Evolutionary conservation across 2,888 invertebrate species (phyloP), one percentile per base, ranked within the genome.

Genomic region (Agrotis puta): DNA sequence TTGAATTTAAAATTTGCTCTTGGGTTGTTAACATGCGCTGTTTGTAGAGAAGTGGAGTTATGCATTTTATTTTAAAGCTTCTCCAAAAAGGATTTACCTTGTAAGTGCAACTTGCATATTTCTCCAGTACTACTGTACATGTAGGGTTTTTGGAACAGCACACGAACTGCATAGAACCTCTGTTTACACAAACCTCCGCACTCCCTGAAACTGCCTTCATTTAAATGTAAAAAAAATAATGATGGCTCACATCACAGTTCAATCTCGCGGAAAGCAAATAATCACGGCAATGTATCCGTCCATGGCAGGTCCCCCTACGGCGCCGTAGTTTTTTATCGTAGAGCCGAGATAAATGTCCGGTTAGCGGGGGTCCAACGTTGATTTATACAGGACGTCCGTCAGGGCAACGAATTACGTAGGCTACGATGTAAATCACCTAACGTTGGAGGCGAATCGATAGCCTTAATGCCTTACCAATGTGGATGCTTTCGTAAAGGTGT

Each of bases 351-450:
- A 94, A 95, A 95, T 95, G 94, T 93, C 93, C 94, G 95, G 95
- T 94, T 94, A 94, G 92, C 92, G 89, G 92, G 94, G 95, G 94
- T 91, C 92, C 94, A 93, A 92, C 94, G 92, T 95, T 95, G 95
- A 95, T 95, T 95, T 95, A 95, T 95, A 91, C 90, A 82, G 92
- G 87, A 88, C 91, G 95, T 95, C 95, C 92, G 91, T 94, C 95
- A 94, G 94, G 87, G 81, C 92, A 92, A 94, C 94, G 94, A 94
- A 95, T 95, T 95, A 95, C 95, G 88, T 88, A 92, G 92, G 91
- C 90, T 87, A 83, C 92, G 89, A 95, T 94, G 95, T 95, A 95
- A 95, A 95, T 95, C 95, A 95, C 94, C 91, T 89, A 88, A 85
- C 88, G 90, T 87, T 87, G 83, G 85, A 86, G 83, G 82, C 78